phyloP scores from a whole-genome alignment of 2,888 invertebrate genomes.

The Teleogryllus oceanicus region DNA sequence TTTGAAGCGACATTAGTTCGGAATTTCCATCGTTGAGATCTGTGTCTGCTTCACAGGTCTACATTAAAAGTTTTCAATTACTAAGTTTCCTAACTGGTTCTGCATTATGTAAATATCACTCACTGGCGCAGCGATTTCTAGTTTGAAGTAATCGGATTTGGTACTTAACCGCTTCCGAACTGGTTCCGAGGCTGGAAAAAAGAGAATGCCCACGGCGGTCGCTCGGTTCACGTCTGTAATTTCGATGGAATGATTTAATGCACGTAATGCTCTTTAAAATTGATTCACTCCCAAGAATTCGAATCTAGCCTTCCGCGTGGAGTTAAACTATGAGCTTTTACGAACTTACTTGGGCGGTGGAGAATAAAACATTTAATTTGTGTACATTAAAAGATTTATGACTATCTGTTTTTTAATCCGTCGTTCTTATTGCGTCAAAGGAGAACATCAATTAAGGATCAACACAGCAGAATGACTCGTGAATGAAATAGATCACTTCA shows the following conservation, averaged over 20 bases:
- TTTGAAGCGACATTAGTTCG: too few species aligned
- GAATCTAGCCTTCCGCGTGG: too few species aligned
- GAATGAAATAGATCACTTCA: too few species aligned
- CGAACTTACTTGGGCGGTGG: too few species aligned
- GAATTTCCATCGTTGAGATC: too few species aligned
- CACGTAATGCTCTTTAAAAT: neutral
- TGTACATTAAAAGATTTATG: too few species aligned
- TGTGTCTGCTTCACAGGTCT: neutral
- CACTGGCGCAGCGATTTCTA: neutral
- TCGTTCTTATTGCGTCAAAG: too few species aligned
- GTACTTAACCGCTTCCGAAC: neutral
- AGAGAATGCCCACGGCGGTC: neutral
- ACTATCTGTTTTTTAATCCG: too few species aligned
- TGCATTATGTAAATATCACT: neutral
- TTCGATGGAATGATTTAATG: constrained; percentile 9
- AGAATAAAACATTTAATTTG: too few species aligned
- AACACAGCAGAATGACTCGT: too few species aligned
- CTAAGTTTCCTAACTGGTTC: neutral
- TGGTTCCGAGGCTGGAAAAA: neutral
- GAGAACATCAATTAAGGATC: too few species aligned
- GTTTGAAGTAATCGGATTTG: constrained; percentile 10
- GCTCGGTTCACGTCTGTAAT: neutral
- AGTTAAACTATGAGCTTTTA: too few species aligned
- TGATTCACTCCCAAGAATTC: neutral
- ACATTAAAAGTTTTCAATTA: constrained; percentile 18